Base-by-base conservation (phyloP, 1,140 invertebrate genomes). In the Aporrectodea caliginosa region DNA sequence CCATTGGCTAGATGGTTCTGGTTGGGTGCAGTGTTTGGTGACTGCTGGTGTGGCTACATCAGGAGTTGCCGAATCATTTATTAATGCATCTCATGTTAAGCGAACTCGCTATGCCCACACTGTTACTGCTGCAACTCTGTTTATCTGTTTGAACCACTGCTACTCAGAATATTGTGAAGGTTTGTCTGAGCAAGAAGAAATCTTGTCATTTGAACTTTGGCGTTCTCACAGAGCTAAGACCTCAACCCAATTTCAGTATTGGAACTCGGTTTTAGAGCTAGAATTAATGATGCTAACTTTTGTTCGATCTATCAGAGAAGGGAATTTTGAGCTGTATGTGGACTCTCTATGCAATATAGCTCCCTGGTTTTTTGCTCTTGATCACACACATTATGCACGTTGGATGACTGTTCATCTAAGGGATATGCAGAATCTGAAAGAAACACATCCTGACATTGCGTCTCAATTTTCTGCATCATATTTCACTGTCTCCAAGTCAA, bases 311-410 rank as follows among this genome's bases (percentile, higher is more conserved):
- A 29, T 72, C 2, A 27, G 70, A 29, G 6, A 12, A 12, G 70
- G 32, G 14, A 14, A 32, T 32, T 72, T 72, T 27, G 6, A 12
- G 32, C 27, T 72, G 14, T 72, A 72, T 27, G 27, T 72, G 6
- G 70, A 72, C 2, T 12, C 70, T 6, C 6, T 72, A 6, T 14
- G 14, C 6, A 72, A 72, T 6, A 29, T 72, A 14, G 32, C 31
- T 27, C 70, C 70, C 2, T 72, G 70, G 70, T 29, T 72, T 27
- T 72, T 72, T 72, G 27, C 70, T 12, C 70, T 6, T 29, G 27
- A 72, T n/a, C n/a, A 72, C 14, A n/a, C 70, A 72, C 81, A 84
- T 76, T 86, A 85, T 80, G 80, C 83, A 43, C 33, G 83, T 84
- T n/a, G 70, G 70, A 6, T 72, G 14, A 80, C 83, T 32, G 81